These are phyloP conservation scores for Phengaris alcon DNA, from an alignment of 2,888 invertebrate species.

Conservation along the genomic window DNA sequence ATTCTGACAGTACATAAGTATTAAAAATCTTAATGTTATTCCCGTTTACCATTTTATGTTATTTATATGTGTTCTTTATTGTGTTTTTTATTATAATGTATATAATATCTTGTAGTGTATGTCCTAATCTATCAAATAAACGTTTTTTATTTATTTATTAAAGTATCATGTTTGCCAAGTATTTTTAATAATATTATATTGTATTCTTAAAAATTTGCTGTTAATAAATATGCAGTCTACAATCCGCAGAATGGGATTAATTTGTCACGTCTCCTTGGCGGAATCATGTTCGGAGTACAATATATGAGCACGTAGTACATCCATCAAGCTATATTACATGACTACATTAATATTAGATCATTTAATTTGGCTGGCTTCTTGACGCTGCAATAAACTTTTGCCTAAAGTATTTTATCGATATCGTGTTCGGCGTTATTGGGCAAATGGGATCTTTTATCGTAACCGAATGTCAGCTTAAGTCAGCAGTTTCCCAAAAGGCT, in stretches of 20 bases:
- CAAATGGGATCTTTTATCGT: slow-evolving; percentile 12
- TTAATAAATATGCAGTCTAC: slow-evolving; percentile 18
- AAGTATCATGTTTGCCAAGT: background rate
- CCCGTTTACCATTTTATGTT: too few species aligned
- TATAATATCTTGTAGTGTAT: background rate
- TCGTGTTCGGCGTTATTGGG: background rate
- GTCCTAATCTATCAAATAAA: background rate
- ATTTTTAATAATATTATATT: slow-evolving; percentile 7
- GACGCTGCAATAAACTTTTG: slow-evolving; percentile 1
- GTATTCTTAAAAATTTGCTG: background rate
- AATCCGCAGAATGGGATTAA: slow-evolving; percentile 19
- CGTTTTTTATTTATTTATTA: too few species aligned
- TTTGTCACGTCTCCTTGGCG: slow-evolving; percentile 17
- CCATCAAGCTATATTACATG: slow-evolving; percentile 11
- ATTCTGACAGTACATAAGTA: too few species aligned
- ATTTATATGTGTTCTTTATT: too few species aligned
- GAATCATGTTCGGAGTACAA: slow-evolving; percentile 4
- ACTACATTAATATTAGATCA: slow-evolving; percentile 13
- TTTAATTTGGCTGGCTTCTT: slow-evolving; percentile 8
- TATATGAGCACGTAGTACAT: slow-evolving; percentile 13
- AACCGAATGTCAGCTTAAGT: slow-evolving; percentile 5
- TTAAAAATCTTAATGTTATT: too few species aligned
- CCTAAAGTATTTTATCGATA: background rate
- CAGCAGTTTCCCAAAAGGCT: slow-evolving; percentile 8
- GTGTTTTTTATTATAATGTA: too few species aligned